Evolutionary conservation across 1,140 invertebrate genomes (phyloP).

Genomic region (Dufourea novaeangliae): DNA sequence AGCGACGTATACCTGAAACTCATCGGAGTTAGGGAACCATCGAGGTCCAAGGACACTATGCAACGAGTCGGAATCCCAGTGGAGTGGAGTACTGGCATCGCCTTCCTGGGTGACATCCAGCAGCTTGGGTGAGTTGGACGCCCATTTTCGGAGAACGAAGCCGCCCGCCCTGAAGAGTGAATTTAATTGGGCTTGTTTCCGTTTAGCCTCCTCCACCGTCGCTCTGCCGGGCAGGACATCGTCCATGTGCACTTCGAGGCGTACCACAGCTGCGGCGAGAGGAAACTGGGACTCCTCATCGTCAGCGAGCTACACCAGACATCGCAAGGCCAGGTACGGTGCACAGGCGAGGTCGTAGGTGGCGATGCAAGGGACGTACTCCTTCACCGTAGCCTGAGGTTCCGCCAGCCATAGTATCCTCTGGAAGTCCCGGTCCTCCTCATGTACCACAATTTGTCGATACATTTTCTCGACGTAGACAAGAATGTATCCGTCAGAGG

Average conservation of each 20-base stretch:
- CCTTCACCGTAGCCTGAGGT: no score
- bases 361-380: no score
- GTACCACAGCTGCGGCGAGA: neutral
- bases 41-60: neutral
- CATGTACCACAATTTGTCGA: neutral
- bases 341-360: no score
- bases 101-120: neutral
- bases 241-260: neutral
- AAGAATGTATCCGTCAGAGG: neutral
- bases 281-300: no score
- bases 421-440: neutral
- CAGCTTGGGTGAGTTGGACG: neutral
- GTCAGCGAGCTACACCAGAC: no score
- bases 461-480: slow-evolving; percentile 15
- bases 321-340: no score
- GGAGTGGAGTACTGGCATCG: neutral
- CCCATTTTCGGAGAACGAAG: neutral
- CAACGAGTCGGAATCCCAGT: neutral
- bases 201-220: neutral
- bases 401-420: no score
- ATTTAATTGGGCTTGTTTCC: neutral
- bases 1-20: neutral
- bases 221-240: neutral
- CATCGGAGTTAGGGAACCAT: neutral
- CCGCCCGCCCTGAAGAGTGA: neutral